Evolutionary conservation across 2,888 invertebrate species (phyloP), one percentile per base, ranked within the genome.

Genomic region (Eupithecia abbreviata): DNA sequence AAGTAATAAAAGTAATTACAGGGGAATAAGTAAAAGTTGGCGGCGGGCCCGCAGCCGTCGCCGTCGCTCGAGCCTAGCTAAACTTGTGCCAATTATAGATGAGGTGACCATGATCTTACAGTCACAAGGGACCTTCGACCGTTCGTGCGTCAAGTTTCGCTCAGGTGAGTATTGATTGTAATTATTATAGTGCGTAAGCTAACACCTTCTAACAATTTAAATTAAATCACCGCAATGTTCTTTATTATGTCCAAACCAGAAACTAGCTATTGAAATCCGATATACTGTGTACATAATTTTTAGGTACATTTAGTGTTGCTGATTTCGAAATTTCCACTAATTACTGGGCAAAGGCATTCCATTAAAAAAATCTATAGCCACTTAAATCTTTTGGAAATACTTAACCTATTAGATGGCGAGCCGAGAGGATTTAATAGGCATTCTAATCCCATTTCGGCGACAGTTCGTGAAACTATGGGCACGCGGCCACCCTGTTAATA

Each of bases 1-100:
- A 87, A 90, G 91, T 87, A 91, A 90, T 92, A 92, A 92, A 92
- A 91, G 92, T 90, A 89, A 91, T 92, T 92, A 92, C 87, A 88
- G 85, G 89, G 90, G 55, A 58, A 90, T 90, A 91, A 91, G 92
- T 91, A 91, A 92, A 92, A 92, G 91, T 93, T 92, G 90, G 90
- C 87, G 84, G 82, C 86, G 84, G 86, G 88, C 89, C 88, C 90
- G 84, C 91, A 91, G 90, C 90, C 89, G 90, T 88, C 86, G 88
- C 78, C 77, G 76, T 79, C 87, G 89, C 86, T 83, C 81, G 85
- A 85, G 89, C 86, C 89, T 88, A 87, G 86, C 85, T 86, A 88
- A 92, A 92, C 90, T 93, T 92, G 88, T 85, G 89, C 89, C 91
- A 91, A 91, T 92, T 91, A 92, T 88, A 84, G 84, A 84, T 87